Percentiles rank a stretch among this genome's conserved stretches.
Evolutionary conservation across 1,140 invertebrate genomes (phyloP).

Genomic region (Papilio dardanus): DNA sequence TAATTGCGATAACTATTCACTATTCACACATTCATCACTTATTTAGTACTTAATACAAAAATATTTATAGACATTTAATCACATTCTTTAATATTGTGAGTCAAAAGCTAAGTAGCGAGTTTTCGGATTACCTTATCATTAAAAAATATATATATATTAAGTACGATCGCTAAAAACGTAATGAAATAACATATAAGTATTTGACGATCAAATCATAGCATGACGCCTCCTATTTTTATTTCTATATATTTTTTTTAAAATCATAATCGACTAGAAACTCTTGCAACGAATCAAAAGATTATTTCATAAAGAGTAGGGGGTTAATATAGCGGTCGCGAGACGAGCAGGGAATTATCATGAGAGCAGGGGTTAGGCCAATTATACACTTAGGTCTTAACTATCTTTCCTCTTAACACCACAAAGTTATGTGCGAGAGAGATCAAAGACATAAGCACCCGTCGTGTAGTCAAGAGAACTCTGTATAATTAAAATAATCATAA

Average conservation of each 20-base stretch:
- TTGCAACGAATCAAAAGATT: neutral
- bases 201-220: no score
- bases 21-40: no score
- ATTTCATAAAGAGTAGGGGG: neutral
- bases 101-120: no score
- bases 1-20: conserved; percentile 35
- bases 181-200: no score
- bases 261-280: neutral
- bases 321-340: neutral
- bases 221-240: no score
- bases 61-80: no score
- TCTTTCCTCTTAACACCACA: conserved; percentile 11
- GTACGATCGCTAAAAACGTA: no score
- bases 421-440: neutral
- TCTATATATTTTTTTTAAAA: no score
- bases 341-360: neutral
- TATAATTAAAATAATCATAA: conserved; percentile 8
- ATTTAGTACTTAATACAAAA: no score
- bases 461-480: neutral
- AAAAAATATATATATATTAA: no score
- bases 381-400: neutral
- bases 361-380: neutral
- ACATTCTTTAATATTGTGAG: no score
- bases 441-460: neutral
- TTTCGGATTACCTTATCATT: no score